A percentile compares a stretch with the other conserved stretches of the same genome.
These are phyloP conservation scores for Eucidaris tribuloides DNA, from an alignment of 35 echinoderm and acorn worm genomes.

Conservation along the genomic window DNA sequence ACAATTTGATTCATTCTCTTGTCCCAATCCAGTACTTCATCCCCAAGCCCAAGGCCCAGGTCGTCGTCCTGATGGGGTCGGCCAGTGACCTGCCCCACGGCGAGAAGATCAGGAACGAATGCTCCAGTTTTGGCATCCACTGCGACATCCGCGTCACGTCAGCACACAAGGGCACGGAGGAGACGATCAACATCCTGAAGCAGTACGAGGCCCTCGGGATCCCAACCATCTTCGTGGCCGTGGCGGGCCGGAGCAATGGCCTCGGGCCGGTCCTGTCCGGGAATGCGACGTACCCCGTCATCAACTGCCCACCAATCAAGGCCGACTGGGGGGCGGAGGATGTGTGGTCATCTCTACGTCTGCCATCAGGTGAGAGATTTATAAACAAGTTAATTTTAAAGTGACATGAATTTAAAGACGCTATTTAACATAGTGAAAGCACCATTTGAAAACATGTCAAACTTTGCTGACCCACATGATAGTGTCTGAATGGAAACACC, in stretches of 20 bases:
- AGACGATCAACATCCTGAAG: slow-evolving; percentile 67
- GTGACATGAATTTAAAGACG: no score
- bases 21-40: slow-evolving; percentile 74
- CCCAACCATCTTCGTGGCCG: slow-evolving; percentile 86
- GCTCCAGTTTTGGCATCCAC: slow-evolving; percentile 65
- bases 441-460: no score
- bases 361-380: slow-evolving; percentile 83
- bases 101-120: slow-evolving; percentile 76
- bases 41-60: slow-evolving; percentile 69
- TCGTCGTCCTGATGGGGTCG: slow-evolving; percentile 90
- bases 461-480: no score
- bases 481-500: no score
- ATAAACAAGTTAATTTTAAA: no score
- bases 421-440: no score
- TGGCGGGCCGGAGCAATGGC: slow-evolving; percentile 93
- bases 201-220: slow-evolving; percentile 55
- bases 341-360: slow-evolving; percentile 91
- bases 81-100: slow-evolving; percentile 71
- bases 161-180: slow-evolving; percentile 89
- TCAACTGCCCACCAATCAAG: slow-evolving; percentile 93
- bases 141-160: slow-evolving; percentile 86
- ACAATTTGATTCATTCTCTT: no score
- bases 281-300: slow-evolving; percentile 84
- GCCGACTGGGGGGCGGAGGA: slow-evolving; percentile 91
- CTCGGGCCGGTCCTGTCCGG: slow-evolving; percentile 92